A percentile compares a stretch with the other conserved stretches of the same genome.
phyloP scores from a whole-genome alignment of 2,888 invertebrate genomes.

The Chymomyza fuscimana region DNA sequence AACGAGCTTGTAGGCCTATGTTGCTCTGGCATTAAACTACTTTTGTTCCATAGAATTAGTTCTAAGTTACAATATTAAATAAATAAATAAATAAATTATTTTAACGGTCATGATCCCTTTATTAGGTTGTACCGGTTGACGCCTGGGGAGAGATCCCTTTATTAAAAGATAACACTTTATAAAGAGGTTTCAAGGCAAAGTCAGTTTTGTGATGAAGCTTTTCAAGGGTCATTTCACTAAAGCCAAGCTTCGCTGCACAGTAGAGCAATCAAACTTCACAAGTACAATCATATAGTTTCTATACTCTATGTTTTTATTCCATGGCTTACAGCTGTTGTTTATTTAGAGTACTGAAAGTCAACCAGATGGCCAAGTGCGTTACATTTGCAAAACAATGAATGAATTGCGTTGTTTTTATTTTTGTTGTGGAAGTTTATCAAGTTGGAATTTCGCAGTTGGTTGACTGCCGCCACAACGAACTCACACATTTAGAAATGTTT shows the following conservation, averaged over 20 bases:
- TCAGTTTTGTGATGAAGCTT: slow-evolving; percentile 16
- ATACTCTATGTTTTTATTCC: slow-evolving; percentile 31
- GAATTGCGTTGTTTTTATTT: slow-evolving; percentile 43
- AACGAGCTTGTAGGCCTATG: too few relatives aligned
- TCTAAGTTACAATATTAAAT: too few relatives aligned
- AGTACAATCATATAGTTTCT: neutral
- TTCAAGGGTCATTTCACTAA: slow-evolving; percentile 52
- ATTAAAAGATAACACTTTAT: neutral
- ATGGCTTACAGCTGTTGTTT: slow-evolving; percentile 56
- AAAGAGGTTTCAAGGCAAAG: neutral
- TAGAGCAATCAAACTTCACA: slow-evolving; percentile 37
- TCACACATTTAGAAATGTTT: neutral
- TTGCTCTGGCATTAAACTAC: too few relatives aligned
- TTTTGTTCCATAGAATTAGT: too few relatives aligned
- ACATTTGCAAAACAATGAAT: slow-evolving; percentile 57
- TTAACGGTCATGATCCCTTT: too few relatives aligned
- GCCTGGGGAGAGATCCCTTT: too few relatives aligned
- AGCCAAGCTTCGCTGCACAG: slow-evolving; percentile 58
- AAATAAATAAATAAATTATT: too few relatives aligned
- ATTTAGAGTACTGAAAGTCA: neutral
- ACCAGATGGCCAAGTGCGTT: slow-evolving; percentile 55
- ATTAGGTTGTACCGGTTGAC: too few relatives aligned
- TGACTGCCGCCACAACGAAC: slow-evolving; percentile 49
- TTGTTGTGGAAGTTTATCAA: slow-evolving; percentile 51
- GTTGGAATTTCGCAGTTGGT: slow-evolving; percentile 63